Base-by-base conservation (phyloP, 1,140 invertebrate genomes). In the Galendromus occidentalis region DNA sequence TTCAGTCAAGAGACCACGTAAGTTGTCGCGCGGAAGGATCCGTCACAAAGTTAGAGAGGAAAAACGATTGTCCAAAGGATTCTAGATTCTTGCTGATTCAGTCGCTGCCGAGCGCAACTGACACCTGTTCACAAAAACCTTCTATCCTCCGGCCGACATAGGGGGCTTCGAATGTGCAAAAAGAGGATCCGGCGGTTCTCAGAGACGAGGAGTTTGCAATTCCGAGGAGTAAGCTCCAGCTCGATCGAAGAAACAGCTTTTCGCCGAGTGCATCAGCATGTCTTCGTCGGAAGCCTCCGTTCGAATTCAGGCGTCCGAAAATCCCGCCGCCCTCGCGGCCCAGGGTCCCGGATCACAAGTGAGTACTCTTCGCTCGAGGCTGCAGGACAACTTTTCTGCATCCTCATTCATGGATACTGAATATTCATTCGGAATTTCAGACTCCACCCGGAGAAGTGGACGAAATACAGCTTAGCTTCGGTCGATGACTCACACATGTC, bases 381-480 rank as follows among this genome's bases (percentile, higher is more conserved):
- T 2, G 33, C n/a, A 25, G 17, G 33, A 47, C 18, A 44, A n/a
- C 14, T 44, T 44, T 14, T 44, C n/a, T 47, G 45, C 4, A 4
- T 39, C 4, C 33, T 39, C n/a, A n/a, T 39, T 39, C 4, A 39
- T 6, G 4, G 9, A 39, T 39, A 39, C 4, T 6, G 5, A 20
- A 59, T 47, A 5, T 20, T 59, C 25, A 5, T 9, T 59, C 25
- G 14, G n/a, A 14, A 59, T 29, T 59, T 25, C 51, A 59, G 51
- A 59, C 51, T 59, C 22, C 51, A 59, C 25, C 51, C 51, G 51
- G 51, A 59, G 25, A 25, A 33, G 1, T 59, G 51, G 51, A 59
- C 22, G 2, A 59, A 59, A 25, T 59, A 59, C 22, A 59, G 51
- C 51, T 33, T 59, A 6, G 17, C 25, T 2, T 59, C 51, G 51